Evolutionary conservation across 2,888 invertebrate genomes (phyloP).

Genomic region (Drosophila engyochracea): DNA sequence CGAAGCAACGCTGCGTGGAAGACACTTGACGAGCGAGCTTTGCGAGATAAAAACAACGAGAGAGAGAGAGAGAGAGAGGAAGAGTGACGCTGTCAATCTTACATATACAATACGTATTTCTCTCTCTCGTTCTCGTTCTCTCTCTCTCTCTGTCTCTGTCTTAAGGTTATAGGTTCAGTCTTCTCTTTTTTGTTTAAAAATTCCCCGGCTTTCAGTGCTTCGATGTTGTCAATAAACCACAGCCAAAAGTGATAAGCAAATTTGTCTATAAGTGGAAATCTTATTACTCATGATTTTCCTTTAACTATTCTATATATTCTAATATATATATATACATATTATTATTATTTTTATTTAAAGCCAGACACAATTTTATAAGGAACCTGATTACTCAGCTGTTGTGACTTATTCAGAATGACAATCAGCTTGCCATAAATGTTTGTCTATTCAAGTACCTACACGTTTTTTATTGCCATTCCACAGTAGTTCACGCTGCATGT

Average conservation of each 20-base stretch:
- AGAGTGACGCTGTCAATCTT: background rate
- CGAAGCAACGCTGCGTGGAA: constrained; percentile 1
- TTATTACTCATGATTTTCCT: too few species aligned
- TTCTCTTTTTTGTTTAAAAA: constrained; percentile 23
- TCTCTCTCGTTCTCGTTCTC: background rate
- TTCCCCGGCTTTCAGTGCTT: constrained; percentile 10
- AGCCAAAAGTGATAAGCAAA: constrained; percentile 26
- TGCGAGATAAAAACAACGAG: background rate
- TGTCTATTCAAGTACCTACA: background rate
- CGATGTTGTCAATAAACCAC: constrained; percentile 23
- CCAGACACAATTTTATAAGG: too few species aligned
- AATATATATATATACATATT: too few species aligned
- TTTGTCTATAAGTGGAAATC: background rate
- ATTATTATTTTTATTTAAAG: background rate
- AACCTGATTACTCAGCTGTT: background rate
- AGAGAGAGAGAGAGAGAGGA: background rate
- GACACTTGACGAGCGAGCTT: constrained; percentile 8
- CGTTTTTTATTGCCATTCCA: background rate
- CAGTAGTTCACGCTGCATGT: constrained; percentile 6
- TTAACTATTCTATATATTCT: too few species aligned
- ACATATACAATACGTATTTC: too few species aligned
- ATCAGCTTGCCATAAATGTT: background rate
- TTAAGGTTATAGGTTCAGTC: background rate
- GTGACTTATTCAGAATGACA: background rate
- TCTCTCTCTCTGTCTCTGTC: background rate